Evolutionary conservation across 2,797 vertebrate species (phyloP).

Genomic region (Enteromius fasciolatus): DNA sequence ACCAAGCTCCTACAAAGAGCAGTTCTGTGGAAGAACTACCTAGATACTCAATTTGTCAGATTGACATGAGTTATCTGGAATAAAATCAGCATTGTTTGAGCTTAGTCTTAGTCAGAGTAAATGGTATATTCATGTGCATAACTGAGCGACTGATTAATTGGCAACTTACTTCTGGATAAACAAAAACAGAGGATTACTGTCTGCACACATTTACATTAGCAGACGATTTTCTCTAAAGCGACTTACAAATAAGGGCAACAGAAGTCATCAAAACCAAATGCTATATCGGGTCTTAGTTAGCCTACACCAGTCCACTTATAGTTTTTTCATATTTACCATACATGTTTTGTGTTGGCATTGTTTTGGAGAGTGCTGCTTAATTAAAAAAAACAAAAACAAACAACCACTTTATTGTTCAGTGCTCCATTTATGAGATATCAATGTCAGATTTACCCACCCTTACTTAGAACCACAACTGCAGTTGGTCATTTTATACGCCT

Average conservation of each 20-base stretch:
- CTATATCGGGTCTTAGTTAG: not conserved
- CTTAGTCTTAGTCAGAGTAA: not conserved
- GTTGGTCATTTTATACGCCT: not conserved
- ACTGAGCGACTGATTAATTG: not conserved
- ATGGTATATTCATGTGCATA: not conserved
- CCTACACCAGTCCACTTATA: not conserved
- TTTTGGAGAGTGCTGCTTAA: not conserved
- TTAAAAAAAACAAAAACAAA: too few relatives aligned
- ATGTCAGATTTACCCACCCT: not conserved
- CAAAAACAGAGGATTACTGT: not conserved
- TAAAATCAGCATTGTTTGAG: not conserved
- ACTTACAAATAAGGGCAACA: not conserved
- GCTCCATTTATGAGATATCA: not conserved
- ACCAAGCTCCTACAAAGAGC: not conserved
- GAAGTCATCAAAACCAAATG: not conserved
- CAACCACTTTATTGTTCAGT: conserved; percentile 4
- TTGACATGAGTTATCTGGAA: not conserved
- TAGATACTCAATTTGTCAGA: not conserved
- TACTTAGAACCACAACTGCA: not conserved
- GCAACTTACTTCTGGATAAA: not conserved
- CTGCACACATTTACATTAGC: not conserved
- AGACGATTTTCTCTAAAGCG: not conserved
- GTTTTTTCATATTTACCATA: not conserved
- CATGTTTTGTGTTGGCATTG: not conserved
- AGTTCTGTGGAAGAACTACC: not conserved